Evolutionary conservation across 2,113 vertebrate species (phyloP).

Genomic region (Erythrocercus mccallii): DNA sequence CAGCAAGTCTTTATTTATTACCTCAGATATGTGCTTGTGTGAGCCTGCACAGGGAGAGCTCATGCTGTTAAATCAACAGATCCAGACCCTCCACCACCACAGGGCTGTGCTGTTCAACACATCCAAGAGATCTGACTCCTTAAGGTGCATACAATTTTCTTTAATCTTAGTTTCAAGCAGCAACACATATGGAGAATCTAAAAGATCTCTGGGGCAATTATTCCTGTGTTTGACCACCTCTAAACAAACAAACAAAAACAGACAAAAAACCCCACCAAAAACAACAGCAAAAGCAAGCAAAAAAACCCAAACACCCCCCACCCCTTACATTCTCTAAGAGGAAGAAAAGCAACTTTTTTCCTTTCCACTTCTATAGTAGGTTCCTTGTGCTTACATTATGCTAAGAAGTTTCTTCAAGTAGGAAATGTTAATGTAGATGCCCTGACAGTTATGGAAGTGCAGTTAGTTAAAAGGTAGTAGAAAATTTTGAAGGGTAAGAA

Average conservation of each 20-base stretch:
- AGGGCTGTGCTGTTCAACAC: not conserved
- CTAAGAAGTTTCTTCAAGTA: not conserved
- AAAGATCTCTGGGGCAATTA: not conserved
- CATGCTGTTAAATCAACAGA: not conserved
- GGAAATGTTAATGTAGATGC: not conserved
- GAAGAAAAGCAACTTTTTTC: not conserved
- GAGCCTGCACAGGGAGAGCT: not conserved
- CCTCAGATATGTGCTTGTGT: not conserved
- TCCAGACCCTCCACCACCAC: not conserved
- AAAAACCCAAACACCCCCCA: too few relatives aligned
- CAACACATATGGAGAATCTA: not conserved
- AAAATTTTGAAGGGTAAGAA: not conserved
- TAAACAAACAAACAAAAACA: not conserved
- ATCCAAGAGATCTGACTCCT: not conserved
- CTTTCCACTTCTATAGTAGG: not conserved
- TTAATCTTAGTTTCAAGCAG: not conserved
- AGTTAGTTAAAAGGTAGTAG: not conserved
- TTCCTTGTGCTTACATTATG: not conserved
- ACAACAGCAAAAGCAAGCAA: not conserved
- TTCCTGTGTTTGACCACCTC: not conserved
- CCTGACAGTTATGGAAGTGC: not conserved
- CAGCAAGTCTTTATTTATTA: not conserved
- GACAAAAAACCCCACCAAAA: not conserved
- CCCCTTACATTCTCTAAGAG: not conserved
- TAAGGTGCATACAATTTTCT: not conserved